Conservation (phyloP, 1,140 invertebrate species). For the Aethina tumida region DNA sequence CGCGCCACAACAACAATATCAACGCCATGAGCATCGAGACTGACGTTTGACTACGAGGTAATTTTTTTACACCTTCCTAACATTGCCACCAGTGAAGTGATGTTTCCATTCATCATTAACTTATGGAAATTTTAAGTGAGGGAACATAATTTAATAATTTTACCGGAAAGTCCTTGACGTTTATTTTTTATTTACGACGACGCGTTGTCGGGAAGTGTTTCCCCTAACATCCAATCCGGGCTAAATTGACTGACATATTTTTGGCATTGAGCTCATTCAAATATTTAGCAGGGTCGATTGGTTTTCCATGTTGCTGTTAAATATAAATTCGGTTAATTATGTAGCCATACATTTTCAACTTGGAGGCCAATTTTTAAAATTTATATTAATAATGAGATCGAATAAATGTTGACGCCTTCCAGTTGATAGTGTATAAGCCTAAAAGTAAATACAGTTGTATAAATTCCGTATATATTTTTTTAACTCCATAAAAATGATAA, state of each 20-base stretch:
- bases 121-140: background rate
- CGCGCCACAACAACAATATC: conserved; percentile 80
- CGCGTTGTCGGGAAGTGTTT: background rate
- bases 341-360: too few species aligned
- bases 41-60: conserved; percentile 94
- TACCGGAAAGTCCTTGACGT: background rate
- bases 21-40: conserved; percentile 88
- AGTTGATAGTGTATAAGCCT: too few species aligned
- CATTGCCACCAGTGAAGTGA: background rate
- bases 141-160: background rate
- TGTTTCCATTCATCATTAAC: background rate
- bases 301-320: too few species aligned
- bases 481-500: too few species aligned
- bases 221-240: background rate
- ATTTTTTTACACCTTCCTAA: conserved; percentile 19
- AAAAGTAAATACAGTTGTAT: too few species aligned
- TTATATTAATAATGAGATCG: too few species aligned
- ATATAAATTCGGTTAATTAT: too few species aligned
- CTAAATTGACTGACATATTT: background rate
- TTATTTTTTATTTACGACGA: background rate
- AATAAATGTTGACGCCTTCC: too few species aligned
- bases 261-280: too few species aligned
- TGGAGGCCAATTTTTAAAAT: too few species aligned
- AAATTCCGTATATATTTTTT: too few species aligned
- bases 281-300: too few species aligned